Evolutionary conservation across 2,888 invertebrate genomes (phyloP).

Genomic region (Xestobium rufovillosum): DNA sequence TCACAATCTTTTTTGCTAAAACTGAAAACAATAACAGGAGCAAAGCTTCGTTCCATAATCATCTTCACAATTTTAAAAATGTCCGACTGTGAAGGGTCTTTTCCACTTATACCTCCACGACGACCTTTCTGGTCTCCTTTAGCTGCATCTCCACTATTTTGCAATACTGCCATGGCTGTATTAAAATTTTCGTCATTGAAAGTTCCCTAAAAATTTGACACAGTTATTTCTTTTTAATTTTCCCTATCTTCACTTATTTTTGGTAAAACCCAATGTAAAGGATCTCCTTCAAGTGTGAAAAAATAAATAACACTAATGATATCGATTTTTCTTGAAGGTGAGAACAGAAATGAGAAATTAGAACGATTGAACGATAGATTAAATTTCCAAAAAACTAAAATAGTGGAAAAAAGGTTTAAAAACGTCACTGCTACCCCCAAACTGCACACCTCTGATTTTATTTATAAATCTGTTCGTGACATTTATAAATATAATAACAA

Average conservation of each 20-base stretch:
- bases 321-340: too few relatives aligned
- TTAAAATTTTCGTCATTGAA: conserved; percentile 98
- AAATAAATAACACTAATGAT: too few relatives aligned
- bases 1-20: conserved; percentile 99
- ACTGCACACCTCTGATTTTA: too few relatives aligned
- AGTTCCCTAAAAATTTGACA: conserved; percentile 55
- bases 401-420: too few relatives aligned
- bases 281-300: too few relatives aligned
- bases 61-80: conserved; percentile 98
- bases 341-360: too few relatives aligned
- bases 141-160: conserved; percentile 72
- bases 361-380: too few relatives aligned
- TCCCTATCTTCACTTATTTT: not conserved
- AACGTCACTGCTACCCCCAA: too few relatives aligned
- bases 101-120: conserved; percentile 61
- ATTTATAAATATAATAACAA: too few relatives aligned
- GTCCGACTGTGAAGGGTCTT: conserved; percentile 62
- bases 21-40: conserved; percentile 97
- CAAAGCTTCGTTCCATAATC: conserved; percentile 97
- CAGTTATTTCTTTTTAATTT: not conserved
- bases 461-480: too few relatives aligned
- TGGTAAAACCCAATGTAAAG: too few relatives aligned
- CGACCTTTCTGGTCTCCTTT: conserved; percentile 75
- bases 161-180: conserved; percentile 90
- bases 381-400: too few relatives aligned